These are phyloP conservation scores for Ctenomys sociabilis DNA, from an alignment of 2,113 vertebrate genomes.

Conservation along the genomic window DNA sequence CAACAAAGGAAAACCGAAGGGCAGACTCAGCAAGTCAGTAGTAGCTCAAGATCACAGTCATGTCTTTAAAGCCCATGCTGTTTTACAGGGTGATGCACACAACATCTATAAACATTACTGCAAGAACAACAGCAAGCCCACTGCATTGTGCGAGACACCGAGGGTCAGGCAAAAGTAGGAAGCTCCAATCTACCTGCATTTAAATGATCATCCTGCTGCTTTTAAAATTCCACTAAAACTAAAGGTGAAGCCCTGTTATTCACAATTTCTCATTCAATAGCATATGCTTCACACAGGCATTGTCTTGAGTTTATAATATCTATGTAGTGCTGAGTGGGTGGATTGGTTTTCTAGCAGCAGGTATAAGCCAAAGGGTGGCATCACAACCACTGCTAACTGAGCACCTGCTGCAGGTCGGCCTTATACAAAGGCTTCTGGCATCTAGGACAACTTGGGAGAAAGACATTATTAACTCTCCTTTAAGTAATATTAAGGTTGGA, in stretches of 20 bases:
- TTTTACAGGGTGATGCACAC: background rate
- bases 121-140: background rate
- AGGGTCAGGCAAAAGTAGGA: background rate
- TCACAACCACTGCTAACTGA: background rate
- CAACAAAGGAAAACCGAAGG: background rate
- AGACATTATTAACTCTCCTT: background rate
- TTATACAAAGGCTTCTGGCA: background rate
- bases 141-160: background rate
- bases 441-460: background rate
- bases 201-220: background rate
- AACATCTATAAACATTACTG: background rate
- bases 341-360: background rate
- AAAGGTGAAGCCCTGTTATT: background rate
- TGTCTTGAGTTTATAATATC: background rate
- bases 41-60: background rate
- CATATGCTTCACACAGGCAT: background rate
- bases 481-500: background rate
- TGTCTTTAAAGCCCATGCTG: background rate
- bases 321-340: background rate
- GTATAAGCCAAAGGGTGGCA: background rate
- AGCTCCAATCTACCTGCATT: background rate
- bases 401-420: background rate
- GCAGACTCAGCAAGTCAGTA: background rate
- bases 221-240: background rate
- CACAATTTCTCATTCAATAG: background rate